A percentile compares a stretch with the other conserved stretches of the same genome.
Evolutionary conservation across 2,797 vertebrate species (phyloP).

Genomic region (Hyperoplus lanceolatus): DNA sequence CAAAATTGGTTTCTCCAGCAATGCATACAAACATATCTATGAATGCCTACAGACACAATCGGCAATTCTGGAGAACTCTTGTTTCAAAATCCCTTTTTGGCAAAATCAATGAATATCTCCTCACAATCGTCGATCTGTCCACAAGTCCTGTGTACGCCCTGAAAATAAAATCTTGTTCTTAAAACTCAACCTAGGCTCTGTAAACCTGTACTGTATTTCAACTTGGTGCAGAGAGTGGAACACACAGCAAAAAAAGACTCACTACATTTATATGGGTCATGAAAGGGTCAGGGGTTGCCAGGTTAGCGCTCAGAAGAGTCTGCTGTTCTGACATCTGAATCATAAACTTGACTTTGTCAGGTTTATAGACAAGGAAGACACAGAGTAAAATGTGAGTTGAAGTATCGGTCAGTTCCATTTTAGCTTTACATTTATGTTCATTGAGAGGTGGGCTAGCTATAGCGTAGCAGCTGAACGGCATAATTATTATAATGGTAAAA

Average conservation of each 20-base stretch:
- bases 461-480: no score
- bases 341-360: slow-evolving; percentile 26
- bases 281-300: slow-evolving; percentile 18
- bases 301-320: slow-evolving; percentile 20
- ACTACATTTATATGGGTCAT: slow-evolving; percentile 21
- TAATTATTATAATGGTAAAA: no score
- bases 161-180: no score
- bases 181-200: no score
- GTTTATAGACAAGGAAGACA: slow-evolving; percentile 40
- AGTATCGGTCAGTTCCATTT: neutral
- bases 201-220: no score
- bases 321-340: slow-evolving; percentile 14
- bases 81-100: no score
- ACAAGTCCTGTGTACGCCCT: no score
- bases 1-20: no score
- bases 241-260: neutral
- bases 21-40: neutral
- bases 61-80: no score
- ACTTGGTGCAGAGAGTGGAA: neutral
- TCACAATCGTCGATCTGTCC: no score
- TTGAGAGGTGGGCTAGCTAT: neutral
- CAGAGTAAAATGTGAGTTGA: slow-evolving; percentile 27
- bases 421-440: neutral
- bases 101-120: no score
- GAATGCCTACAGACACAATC: neutral